Evolutionary conservation across 2,797 vertebrate species (phyloP).

Genomic region (Bucorvus abyssinicus): DNA sequence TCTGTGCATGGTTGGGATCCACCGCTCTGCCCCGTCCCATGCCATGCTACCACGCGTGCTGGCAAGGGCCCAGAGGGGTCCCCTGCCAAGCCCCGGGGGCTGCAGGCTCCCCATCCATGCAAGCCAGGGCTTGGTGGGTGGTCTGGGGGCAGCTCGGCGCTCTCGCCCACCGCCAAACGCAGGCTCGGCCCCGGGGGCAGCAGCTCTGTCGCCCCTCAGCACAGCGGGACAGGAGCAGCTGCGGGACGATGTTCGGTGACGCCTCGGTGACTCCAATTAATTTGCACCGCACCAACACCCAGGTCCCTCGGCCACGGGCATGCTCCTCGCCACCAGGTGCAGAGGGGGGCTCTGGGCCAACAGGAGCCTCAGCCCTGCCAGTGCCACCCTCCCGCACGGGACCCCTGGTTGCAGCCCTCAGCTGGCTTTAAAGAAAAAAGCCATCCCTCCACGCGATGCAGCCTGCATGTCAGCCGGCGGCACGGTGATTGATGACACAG

Average conservation of each 20-base stretch:
- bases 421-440: neutral
- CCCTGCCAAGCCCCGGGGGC: fast-evolving
- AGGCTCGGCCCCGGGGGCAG: fast-evolving
- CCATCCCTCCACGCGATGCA: neutral
- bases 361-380: neutral
- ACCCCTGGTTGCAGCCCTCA: neutral
- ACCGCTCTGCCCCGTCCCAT: neutral
- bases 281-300: neutral
- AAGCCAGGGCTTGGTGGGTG: neutral
- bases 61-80: neutral
- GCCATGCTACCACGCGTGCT: fast-evolving
- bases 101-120: fast-evolving
- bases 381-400: fast-evolving
- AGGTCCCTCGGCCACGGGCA: neutral
- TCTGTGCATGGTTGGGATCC: neutral
- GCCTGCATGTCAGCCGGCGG: slow-evolving; percentile 14
- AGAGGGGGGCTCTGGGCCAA: neutral
- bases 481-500: slow-evolving; percentile 56
- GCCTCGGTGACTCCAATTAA: neutral
- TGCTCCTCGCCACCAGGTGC: fast-evolving
- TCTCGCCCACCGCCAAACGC: neutral
- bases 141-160: fast-evolving
- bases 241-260: neutral
- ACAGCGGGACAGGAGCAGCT: neutral
- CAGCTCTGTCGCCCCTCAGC: neutral